Conservation (phyloP, 2,888 invertebrate species). For the Euphydryas editha region DNA sequence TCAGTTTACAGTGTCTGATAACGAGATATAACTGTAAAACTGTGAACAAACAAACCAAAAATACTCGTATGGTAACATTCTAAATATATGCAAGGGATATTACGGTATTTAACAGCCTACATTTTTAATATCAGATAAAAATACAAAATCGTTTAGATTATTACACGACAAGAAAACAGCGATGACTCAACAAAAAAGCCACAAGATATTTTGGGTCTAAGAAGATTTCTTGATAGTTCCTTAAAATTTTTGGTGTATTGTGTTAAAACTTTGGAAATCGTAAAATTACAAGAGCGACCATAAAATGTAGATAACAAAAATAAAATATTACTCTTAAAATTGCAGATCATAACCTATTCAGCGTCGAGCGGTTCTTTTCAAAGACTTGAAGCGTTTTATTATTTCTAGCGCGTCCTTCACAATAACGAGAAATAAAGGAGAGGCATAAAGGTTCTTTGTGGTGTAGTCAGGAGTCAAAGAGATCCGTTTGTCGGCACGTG, state of each 20-base stretch:
- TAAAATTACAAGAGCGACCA: conserved; percentile 57
- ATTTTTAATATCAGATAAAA: background rate
- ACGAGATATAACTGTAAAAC: background rate
- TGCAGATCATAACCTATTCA: conserved; percentile 63
- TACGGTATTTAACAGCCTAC: background rate
- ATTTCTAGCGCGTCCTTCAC: conserved; percentile 67
- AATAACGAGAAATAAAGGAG: conserved; percentile 57
- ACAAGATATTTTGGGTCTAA: too few relatives aligned
- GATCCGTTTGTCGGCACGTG: conserved; percentile 73
- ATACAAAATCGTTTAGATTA: conserved; percentile 4
- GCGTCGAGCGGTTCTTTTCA: conserved; percentile 49
- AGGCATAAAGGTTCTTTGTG: conserved; percentile 49
- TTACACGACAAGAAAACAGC: conserved; percentile 63
- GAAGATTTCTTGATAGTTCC: conserved; percentile 43
- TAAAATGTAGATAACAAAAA: conserved; percentile 65
- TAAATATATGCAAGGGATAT: background rate
- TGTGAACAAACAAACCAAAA: background rate
- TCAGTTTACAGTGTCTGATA: background rate
- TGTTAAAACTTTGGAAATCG: conserved; percentile 53
- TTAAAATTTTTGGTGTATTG: conserved; percentile 32
- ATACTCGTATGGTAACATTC: background rate
- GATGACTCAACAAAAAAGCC: conserved; percentile 64
- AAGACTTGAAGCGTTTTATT: conserved; percentile 64
- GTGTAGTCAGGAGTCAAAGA: conserved; percentile 9
- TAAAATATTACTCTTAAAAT: conserved; percentile 74